These are phyloP conservation scores for Boleophthalmus pectinirostris DNA, from an alignment of 2,113 vertebrate species.

Conservation along the genomic window DNA sequence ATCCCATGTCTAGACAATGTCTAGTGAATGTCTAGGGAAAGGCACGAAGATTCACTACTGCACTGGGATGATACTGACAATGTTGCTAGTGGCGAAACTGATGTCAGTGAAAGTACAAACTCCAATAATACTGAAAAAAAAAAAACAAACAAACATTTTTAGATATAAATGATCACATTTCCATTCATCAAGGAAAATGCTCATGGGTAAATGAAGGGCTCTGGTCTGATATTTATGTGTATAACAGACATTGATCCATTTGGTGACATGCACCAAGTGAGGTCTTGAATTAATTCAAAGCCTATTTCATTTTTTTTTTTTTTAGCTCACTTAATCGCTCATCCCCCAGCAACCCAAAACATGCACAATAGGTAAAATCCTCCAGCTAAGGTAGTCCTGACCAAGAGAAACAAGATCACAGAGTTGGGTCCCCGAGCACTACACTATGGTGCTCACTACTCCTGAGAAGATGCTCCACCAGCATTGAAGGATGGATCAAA, in stretches of 20 bases:
- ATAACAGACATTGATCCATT: background rate
- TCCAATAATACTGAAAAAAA: constrained; percentile 7
- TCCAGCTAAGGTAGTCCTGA: too few species aligned
- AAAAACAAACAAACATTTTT: background rate
- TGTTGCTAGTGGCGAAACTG: constrained; percentile 37
- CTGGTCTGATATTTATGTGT: too few species aligned
- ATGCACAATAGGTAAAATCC: too few species aligned
- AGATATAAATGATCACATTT: background rate
- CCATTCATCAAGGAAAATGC: background rate
- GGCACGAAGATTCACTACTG: constrained; percentile 68
- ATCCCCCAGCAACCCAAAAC: too few species aligned
- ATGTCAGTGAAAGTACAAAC: constrained; percentile 43
- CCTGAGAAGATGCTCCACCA: too few species aligned
- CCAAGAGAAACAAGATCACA: too few species aligned
- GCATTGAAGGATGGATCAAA: too few species aligned
- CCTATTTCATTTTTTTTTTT: too few species aligned
- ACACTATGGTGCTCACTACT: too few species aligned
- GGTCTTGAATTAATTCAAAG: background rate
- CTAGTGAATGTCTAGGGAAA: constrained; percentile 90
- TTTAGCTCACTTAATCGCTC: too few species aligned
- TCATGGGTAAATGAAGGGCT: too few species aligned
- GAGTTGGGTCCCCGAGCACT: too few species aligned
- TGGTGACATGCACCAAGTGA: background rate
- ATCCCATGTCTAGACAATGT: constrained; percentile 93
- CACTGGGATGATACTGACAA: constrained; percentile 37